Evolutionary conservation across 2,888 invertebrate species (phyloP), one percentile per base, ranked within the genome.

Genomic region (Drosophila borealis): DNA sequence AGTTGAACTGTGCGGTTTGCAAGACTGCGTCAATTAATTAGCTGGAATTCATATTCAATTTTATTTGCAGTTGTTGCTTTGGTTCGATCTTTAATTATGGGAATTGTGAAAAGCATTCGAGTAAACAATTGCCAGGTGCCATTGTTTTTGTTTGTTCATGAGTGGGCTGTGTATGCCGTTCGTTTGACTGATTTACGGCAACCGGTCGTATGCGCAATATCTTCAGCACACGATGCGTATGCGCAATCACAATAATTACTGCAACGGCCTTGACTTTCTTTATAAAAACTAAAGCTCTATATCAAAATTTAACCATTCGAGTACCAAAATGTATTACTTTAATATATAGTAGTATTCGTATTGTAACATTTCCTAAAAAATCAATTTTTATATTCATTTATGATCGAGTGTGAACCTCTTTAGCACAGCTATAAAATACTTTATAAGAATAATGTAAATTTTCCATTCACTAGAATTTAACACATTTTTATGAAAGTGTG

Each of bases 91-190:
- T 75, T 71, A 83, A 83, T 87, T 75, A 68, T 74, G 76, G 50
- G 54, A 71, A 84, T 70, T 87, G 67, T 69, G 81, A 70, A 74
- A 83, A 74, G 45, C 19, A 57, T 39, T 68, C 13, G 46, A 17
- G 61, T 67, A 87, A 78, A 81, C 74, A 87, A 69, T 68, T 51
- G 50, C 33, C 74, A 73, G 70, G 69, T 80, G 87, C 37, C 13
- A 17, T 61, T 71, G 41, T 70, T 65, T 63, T 34, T 60, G 19
- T 63, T 64, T 49, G 10, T 4, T 29, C 36, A 19, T 49, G 34
- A 44, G 64, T 78, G 56, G 25, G 44, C 9, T 37, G 39, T 45
- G 36, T 39, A 11, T 54, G 25, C n/a, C 19, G 55, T 29, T 44
- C 14, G 44, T 54, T 55, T 19, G 55, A 46, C 42, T 74, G 74